phyloP scores from a whole-genome alignment of 2,888 invertebrate genomes.

The Branchipolynoe longqiensis region DNA sequence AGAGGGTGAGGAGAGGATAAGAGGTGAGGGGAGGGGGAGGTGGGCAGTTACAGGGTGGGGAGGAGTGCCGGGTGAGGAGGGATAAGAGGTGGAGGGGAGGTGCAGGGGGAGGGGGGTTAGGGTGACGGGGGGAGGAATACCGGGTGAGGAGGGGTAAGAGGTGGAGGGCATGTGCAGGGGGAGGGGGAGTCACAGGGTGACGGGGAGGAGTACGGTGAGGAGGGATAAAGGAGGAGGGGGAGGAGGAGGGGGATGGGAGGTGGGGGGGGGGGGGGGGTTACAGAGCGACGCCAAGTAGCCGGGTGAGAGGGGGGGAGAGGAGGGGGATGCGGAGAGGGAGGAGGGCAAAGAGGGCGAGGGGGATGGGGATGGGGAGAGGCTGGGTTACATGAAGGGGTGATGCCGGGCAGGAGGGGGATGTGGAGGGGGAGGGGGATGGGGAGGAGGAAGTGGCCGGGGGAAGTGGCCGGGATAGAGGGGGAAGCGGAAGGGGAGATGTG shows the following conservation, averaged over 20 bases:
- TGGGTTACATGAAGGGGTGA: background rate
- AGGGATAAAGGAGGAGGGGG: background rate
- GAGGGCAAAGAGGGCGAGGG: background rate
- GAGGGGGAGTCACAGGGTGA: background rate
- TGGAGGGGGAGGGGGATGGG: too few species aligned
- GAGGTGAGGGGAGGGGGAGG: too few species aligned
- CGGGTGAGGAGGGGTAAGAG: background rate
- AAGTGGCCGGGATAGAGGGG: background rate
- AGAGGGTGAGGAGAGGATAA: background rate
- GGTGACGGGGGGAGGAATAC: background rate
- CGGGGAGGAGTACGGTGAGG: background rate
- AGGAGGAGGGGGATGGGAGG: background rate
- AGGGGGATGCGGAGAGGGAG: background rate
- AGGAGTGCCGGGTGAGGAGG: background rate
- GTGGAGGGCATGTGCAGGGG: background rate
- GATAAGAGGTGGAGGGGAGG: background rate
- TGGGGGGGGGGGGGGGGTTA: background rate
- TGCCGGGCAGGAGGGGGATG: background rate
- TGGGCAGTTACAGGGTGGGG: background rate
- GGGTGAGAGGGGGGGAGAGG: background rate
- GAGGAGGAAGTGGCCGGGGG: background rate
- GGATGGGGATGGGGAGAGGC: background rate
- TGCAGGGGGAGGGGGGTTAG: slow-evolving; percentile 1
- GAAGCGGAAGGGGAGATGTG: background rate
- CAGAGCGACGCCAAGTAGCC: background rate